Conservation (phyloP, 2,888 invertebrate genomes). For the Tetragnatha montana region DNA sequence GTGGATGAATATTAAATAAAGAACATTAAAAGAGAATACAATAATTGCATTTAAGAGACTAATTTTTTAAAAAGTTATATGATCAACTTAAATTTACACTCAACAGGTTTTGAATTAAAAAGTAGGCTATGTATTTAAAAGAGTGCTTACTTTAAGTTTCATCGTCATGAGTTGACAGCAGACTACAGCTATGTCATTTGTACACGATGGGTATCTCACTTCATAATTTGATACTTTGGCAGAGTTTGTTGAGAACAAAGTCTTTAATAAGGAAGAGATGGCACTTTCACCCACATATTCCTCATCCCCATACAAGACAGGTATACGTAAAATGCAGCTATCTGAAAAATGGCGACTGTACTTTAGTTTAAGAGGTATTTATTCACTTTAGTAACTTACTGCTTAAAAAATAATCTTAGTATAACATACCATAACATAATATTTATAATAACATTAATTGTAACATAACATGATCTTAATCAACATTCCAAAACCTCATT, state of each 20-base stretch:
- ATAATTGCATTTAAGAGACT: background rate
- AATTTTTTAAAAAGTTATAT: background rate
- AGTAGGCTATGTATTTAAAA: background rate
- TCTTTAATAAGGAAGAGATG: conserved; percentile 76
- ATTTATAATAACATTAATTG: too few species aligned
- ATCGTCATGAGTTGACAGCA: conserved; percentile 75
- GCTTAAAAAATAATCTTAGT: too few species aligned
- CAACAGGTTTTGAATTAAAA: too few species aligned
- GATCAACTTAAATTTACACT: background rate
- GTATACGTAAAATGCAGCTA: conserved; percentile 78
- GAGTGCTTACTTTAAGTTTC: conserved; percentile 74
- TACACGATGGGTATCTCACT: conserved; percentile 77
- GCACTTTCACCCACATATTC: conserved; percentile 78
- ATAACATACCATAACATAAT: too few species aligned
- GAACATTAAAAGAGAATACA: background rate
- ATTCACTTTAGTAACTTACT: too few species aligned
- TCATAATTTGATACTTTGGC: conserved; percentile 77
- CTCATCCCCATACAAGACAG: conserved; percentile 78
- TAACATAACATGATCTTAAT: too few species aligned
- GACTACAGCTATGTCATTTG: conserved; percentile 77
- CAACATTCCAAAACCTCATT: background rate
- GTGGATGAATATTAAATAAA: too few species aligned
- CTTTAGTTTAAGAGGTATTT: too few species aligned
- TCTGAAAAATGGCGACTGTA: conserved; percentile 74
- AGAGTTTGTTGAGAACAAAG: conserved; percentile 68